Conservation (phyloP, 2,113 vertebrate genomes). For the Pithys albifrons region DNA sequence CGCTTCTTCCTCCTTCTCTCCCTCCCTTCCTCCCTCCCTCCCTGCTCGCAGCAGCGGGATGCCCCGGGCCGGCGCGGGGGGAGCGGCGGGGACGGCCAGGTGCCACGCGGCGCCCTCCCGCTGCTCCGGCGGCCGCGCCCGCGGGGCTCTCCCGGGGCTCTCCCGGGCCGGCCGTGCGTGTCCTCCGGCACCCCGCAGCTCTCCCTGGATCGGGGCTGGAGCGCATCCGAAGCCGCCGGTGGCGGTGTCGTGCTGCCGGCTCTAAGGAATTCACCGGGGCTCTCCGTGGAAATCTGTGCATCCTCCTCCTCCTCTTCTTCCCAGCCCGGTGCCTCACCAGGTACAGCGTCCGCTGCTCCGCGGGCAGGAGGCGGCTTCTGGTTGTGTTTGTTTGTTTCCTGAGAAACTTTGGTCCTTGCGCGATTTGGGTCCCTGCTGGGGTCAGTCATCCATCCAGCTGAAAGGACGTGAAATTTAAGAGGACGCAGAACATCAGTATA, state of each 20-base stretch:
- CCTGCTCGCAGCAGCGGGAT: too few relatives aligned
- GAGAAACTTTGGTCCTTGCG: background rate
- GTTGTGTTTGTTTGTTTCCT: background rate
- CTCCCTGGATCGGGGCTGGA: background rate
- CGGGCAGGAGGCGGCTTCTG: background rate
- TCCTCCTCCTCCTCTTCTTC: background rate
- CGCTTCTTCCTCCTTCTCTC: too few relatives aligned
- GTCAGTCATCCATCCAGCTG: background rate
- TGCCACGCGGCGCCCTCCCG: conserved; percentile 1
- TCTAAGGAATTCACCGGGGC: background rate
- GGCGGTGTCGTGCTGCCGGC: background rate
- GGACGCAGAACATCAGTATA: background rate
- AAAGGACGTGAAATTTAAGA: background rate
- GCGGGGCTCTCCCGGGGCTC: background rate
- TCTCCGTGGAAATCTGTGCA: background rate
- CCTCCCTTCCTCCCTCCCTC: too few relatives aligned
- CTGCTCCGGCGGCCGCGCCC: too few relatives aligned
- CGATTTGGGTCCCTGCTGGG: background rate
- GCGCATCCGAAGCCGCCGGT: background rate
- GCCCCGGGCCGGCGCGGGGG: too few relatives aligned
- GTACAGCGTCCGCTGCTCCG: background rate
- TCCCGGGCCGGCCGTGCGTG: background rate
- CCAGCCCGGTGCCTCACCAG: background rate
- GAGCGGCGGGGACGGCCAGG: background rate
- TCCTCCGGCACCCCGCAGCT: background rate